Base-by-base conservation (phyloP, 64 coral and sea anemone genomes). In the Montipora sp. region DNA sequence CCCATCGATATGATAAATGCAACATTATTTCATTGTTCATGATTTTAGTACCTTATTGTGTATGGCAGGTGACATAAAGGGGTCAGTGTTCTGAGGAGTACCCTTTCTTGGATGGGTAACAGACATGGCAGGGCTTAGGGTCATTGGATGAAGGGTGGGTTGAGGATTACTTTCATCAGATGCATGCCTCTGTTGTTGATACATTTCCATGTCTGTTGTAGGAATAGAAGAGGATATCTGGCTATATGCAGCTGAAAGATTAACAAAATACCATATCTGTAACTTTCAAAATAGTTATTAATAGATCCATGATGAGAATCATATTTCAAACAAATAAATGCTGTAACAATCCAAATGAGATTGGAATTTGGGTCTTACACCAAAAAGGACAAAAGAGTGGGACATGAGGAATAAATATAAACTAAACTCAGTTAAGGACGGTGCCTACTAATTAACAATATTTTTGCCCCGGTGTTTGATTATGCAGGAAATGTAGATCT, bases 181-280 rank as follows among this genome's bases (percentile, higher is more conserved):
- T 75, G 58, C 86, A 74, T 16, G n/a, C 47, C 83, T 90, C 47
- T 75, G 87, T 51, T 91, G 53, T 88, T 60, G 65, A 22, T 94
- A 88, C 12, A 94, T 79, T 58, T 88, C 92, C 80, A 84, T 94
- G 59, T 96, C 95, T 75, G 84, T 71, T 70, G 92, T 96, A 46
- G 95, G 95, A 71, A 96, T 85, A 3, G 92, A 67, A 44, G 95
- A 91, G 44, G 95, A 91, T 73, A 96, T 14, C 78, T 90, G 86
- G 83, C 77, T 96, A 69, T 96, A 96, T 46, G 95, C 93, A 74
- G 95, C 95, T 96, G 51, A 47, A 75, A 59, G 19, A 3, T 63
- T 11, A 43, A 75, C 23, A 77, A 75, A 16, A 20, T 9, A 63
- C 2, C 2, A 57, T 6, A 57, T 57, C 11, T 57, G 53, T 57